Evolutionary conservation across 2,113 vertebrate species (phyloP), one percentile per base, ranked within the genome.

Genomic region (Rynchops niger): DNA sequence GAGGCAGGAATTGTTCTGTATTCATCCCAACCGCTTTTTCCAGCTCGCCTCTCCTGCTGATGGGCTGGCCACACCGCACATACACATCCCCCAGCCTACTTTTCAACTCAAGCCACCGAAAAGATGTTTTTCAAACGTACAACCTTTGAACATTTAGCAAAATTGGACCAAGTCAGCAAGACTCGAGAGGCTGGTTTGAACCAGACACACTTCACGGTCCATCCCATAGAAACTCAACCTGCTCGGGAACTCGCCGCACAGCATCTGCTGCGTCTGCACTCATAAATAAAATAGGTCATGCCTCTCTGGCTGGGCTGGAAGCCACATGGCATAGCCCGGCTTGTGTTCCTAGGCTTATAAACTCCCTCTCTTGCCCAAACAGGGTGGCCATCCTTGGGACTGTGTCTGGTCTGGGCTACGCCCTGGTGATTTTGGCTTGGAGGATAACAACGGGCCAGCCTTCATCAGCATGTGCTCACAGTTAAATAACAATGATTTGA

Each of bases 191-290:
- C 8, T 84, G 52, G 11, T 91, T 81, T 82, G 78, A 82, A 12
- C 52, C 36, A 34, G 77, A 71, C 19, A 15, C 15, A 3, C 15
- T 66, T 77, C 26, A 32, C 0, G 0, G 23, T 62, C 36, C 12
- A 8, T 77, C 36, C 74, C 81, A 55, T 52, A 93, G 50, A 56
- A 88, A 71, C 16, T 56, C 81, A 66, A 74, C 50, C 42, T 88
- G n/a, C 66, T 67, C 2, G 1, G 32, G 27, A 42, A 49, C 40
- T 50, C 1, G 0, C 13, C 0, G 0, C 19, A 45, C 45, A 83
- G 78, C 78, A 90, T 70, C 72, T 94, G 77, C 67, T 86, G 1
- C 12, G 9, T 45, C 67, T 92, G 50, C 2, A 1, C 29, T 87
- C 62, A 76, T 82, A 74, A 92, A 76, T 80, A 50, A 83, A 83